Conservation (phyloP, 2,888 invertebrate genomes). For the Drosophila phalerata region DNA sequence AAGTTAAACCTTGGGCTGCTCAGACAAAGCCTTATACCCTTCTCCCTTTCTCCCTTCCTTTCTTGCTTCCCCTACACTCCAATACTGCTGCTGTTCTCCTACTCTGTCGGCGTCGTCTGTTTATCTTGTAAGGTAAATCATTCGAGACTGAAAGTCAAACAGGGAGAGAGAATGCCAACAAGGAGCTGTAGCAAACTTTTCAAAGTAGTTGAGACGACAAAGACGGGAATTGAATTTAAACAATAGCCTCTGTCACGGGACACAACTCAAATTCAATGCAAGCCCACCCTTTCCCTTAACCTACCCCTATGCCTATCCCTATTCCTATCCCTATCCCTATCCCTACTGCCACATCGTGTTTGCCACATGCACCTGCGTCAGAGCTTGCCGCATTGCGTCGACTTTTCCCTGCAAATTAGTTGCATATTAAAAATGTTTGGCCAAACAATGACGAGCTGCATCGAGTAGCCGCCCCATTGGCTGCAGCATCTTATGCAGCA, state of each 20-base stretch:
- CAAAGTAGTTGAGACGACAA: constrained; percentile 80
- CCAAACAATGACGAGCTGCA: constrained; percentile 69
- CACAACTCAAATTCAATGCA: constrained; percentile 42
- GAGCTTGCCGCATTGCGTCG: constrained; percentile 73
- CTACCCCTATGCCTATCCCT: not conserved
- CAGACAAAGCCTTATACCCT: constrained; percentile 56
- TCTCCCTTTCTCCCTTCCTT: not conserved
- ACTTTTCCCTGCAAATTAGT: constrained; percentile 70
- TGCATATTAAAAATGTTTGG: constrained; percentile 80
- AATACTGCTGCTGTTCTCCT: not conserved
- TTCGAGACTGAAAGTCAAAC: constrained; percentile 82
- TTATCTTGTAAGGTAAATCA: constrained; percentile 81
- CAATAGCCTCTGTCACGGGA: constrained; percentile 73
- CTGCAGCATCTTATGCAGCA: constrained; percentile 20
- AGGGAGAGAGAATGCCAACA: constrained; percentile 42
- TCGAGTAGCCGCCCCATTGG: constrained; percentile 18
- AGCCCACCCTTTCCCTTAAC: not conserved
- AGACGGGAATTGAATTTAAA: constrained; percentile 79
- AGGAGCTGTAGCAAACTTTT: constrained; percentile 54
- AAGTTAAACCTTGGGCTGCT: constrained; percentile 77
- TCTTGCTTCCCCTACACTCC: constrained; percentile 1
- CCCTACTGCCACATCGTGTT: not conserved
- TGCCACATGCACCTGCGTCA: constrained; percentile 23
- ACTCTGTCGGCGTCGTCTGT: constrained; percentile 52
- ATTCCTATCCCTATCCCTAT: not conserved